Base-by-base conservation (phyloP, 2,113 vertebrate species). In the Aviceda subcristata region DNA sequence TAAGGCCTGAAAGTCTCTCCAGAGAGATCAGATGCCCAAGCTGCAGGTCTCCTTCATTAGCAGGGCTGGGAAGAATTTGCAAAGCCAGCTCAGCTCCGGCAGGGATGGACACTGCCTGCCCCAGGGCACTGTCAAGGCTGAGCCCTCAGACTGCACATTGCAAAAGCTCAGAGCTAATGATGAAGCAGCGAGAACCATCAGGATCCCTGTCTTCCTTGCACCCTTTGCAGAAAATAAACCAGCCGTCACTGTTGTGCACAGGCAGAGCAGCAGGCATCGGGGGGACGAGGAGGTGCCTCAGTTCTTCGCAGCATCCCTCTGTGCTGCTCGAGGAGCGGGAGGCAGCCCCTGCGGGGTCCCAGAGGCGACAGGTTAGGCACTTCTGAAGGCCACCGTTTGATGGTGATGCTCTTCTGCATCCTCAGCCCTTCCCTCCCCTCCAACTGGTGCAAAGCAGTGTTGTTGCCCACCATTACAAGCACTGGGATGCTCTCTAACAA, bases 191-290 rank as follows among this genome's bases (percentile, higher is more conserved):
- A 36, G 30, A 74, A 29, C 30, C 2, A 2, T 41, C 23, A 9
- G 14, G 51, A 8, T 73, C 32, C 50, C 32, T 15, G 0, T 38
- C 24, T 11, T 68, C 73, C 73, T 57, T 2, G 3, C n/a, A 27
- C 18, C 64, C 30, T 43, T 19, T 0, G 1, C 16, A 12, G 48
- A 21, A 16, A 10, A 51, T 15, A 57, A 92, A 38, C 10, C 0
- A 1, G n/a, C 8, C 9, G 24, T 11, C 0, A 2, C 26, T 26
- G n/a, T 0, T 8, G 39, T 22, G 45, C 21, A 30, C 0, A 2
- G 36, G 85, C 50, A 43, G 18, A 46, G 46, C 29, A 48, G 67
- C 24, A 18, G 53, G 29, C 2, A 9, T 8, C 3, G 6, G 8
- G 27, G 22, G 21, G 24, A 15, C 2, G 4, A 43, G 30, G 60